Percentiles rank a stretch among this genome's conserved stretches.
Evolutionary conservation across 2,888 invertebrate species (phyloP).

Genomic region (Diarsia dahlii): DNA sequence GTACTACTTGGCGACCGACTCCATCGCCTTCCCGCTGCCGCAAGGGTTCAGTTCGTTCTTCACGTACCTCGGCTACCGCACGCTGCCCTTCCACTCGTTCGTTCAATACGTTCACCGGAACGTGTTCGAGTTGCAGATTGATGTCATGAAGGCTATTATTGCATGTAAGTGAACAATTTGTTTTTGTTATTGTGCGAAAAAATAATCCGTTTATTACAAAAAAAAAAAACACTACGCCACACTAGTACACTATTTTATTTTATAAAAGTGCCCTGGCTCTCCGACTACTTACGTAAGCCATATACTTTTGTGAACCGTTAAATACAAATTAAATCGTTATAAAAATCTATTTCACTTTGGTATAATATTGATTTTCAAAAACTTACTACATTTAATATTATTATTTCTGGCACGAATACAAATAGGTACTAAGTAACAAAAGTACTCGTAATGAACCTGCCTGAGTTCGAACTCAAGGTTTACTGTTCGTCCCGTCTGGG

Average conservation of each 20-base stretch:
- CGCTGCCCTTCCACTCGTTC: constrained; percentile 94
- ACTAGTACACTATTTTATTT: too few species aligned
- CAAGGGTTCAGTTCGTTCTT: constrained; percentile 97
- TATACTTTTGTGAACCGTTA: background rate
- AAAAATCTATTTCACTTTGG: background rate
- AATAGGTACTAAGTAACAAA: too few species aligned
- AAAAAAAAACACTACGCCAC: too few species aligned
- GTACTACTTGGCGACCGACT: constrained; percentile 94
- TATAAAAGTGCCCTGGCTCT: background rate
- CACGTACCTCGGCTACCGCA: constrained; percentile 95
- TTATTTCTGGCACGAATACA: too few species aligned
- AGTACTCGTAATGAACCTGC: too few species aligned
- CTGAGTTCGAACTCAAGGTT: too few species aligned
- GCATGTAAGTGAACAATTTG: constrained; percentile 89
- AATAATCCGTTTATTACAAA: background rate
- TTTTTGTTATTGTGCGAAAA: background rate
- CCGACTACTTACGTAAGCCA: background rate
- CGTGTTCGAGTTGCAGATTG: constrained; percentile 96
- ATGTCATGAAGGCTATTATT: constrained; percentile 96
- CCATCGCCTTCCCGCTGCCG: constrained; percentile 94
- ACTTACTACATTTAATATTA: too few species aligned
- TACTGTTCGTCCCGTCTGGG: too few species aligned
- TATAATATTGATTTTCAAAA: background rate
- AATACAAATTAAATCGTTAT: background rate
- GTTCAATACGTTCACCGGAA: constrained; percentile 95